Base-by-base conservation (phyloP, 1,140 invertebrate species). In the Drosophila tsacasi region DNA sequence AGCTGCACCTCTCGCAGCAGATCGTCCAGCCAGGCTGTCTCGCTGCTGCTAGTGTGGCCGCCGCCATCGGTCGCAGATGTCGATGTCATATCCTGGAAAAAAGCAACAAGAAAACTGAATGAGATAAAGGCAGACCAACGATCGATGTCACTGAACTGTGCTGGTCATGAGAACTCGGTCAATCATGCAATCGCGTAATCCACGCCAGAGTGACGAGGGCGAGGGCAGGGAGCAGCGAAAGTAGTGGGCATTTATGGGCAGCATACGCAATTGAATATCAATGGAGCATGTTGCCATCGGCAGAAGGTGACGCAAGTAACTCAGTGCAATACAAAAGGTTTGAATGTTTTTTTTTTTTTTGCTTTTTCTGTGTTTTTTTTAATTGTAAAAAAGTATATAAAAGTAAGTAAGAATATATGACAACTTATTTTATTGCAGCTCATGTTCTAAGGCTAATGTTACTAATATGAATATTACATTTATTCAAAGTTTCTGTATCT, bases 1-100 rank as follows among this genome's bases (percentile, higher is more conserved):
- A 99, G 94, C 93, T 99, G 98, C 32, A 98, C 97, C 93, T 99
- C 97, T 66, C 95, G 95, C 72, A 99, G 94, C 44, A 99, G 94
- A 68, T 97, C 97, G 89, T 95, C 95, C 47, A 98, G 94, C 97
- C 97, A 98, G 80, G 96, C 15, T 95, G 95, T 64, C 95, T 95
- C 65, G 55, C 65, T 76, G 55, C 65, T 76, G 50, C 50, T 57
- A 6, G 47, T 69, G 50, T 63, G 62, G 13, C 30, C 60, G 1
- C 68, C 60, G 13, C 66, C 85, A 37, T 89, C 84, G 19, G 59
- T 75, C 15, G 62, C 69, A 13, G 46, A 47, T 13, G 71, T 68
- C 15, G 83, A 87, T 19, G 66, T 81, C 83, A 86, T 86, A 0
- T n/a, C 35, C 73, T 67, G 17, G 15, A 25, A 21, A 12, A 25